Evolutionary conservation across 1,140 invertebrate species (phyloP).

Genomic region (Homalodisca vitripennis): DNA sequence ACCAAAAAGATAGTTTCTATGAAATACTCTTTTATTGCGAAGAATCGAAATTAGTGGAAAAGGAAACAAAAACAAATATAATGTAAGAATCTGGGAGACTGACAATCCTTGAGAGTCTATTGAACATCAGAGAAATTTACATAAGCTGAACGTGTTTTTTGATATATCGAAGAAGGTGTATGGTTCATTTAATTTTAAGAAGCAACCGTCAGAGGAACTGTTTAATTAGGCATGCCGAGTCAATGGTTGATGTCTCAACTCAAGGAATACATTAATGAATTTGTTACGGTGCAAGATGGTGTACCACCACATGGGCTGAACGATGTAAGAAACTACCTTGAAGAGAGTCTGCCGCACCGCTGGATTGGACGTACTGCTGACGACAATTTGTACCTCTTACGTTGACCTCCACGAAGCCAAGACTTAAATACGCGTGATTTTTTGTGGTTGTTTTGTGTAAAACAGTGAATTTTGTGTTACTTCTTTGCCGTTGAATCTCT

Average conservation of each 20-base stretch:
- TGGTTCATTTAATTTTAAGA: background rate
- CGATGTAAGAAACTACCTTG: background rate
- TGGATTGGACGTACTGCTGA: background rate
- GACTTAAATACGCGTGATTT: no score
- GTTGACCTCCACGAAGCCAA: background rate
- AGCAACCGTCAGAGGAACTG: background rate
- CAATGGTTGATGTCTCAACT: no score
- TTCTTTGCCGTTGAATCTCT: no score
- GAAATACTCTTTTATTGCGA: background rate
- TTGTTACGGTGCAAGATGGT: background rate
- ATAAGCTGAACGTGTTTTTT: background rate
- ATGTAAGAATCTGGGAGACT: no score
- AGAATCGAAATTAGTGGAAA: background rate
- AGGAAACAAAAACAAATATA: background rate
- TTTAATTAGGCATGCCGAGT: background rate
- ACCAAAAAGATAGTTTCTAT: background rate
- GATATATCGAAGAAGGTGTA: background rate
- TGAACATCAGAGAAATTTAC: background rate
- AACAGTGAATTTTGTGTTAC: no score
- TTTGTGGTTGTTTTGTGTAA: background rate
- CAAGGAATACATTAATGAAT: no score
- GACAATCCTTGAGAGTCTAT: background rate
- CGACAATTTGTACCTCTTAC: background rate
- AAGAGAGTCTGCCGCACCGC: background rate
- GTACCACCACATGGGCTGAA: background rate